Evolutionary conservation across 2,888 invertebrate genomes (phyloP).

Genomic region (Sericinus montela): DNA sequence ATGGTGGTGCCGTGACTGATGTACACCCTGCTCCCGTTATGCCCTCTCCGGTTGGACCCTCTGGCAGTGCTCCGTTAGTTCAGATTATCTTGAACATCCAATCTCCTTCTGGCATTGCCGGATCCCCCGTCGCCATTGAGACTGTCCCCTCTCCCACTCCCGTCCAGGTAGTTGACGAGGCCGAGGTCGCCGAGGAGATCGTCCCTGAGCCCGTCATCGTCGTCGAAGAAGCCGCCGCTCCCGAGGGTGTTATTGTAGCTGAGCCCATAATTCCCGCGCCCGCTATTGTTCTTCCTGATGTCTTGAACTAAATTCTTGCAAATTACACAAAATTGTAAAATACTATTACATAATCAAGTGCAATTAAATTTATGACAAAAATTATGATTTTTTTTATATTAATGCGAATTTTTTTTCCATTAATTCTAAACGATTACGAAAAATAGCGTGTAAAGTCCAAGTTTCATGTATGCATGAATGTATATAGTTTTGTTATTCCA

Average conservation of each 20-base stretch:
- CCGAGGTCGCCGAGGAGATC: not conserved
- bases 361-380: no score
- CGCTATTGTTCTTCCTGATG: constrained; percentile 26
- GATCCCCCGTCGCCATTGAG: constrained; percentile 12
- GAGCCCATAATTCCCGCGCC: constrained; percentile 24
- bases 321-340: no score
- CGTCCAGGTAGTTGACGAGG: constrained; percentile 17
- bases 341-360: no score
- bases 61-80: constrained; percentile 26
- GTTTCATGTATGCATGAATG: no score
- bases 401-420: no score
- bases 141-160: constrained; percentile 7
- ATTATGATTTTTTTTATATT: no score
- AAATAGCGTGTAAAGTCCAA: no score
- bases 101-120: not conserved
- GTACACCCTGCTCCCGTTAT: constrained; percentile 23
- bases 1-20: constrained; percentile 31
- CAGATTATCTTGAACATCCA: constrained; percentile 31
- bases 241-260: constrained; percentile 23
- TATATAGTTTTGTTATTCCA: no score
- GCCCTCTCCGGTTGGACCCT: constrained; percentile 10
- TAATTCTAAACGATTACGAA: no score
- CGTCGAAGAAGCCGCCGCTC: constrained; percentile 23
- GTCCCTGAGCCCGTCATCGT: constrained; percentile 26
- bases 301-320: constrained; percentile 5